Percentiles rank a stretch among this genome's conserved stretches.
Conservation (phyloP, 2,888 invertebrate genomes). For the Masnerella sp. region DNA sequence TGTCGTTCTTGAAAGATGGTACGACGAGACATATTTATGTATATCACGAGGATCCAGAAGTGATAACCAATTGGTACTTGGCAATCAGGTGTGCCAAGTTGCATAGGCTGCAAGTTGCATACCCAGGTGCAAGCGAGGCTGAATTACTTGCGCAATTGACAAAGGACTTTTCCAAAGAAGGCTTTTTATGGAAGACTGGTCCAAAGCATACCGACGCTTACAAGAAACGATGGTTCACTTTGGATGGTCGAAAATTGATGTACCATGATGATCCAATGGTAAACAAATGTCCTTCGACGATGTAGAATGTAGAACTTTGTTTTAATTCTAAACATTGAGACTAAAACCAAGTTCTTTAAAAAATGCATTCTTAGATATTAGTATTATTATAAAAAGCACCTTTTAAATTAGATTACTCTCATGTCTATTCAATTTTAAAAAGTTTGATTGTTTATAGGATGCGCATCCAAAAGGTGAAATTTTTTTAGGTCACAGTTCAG, state of each 20-base stretch:
- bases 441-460: constrained; percentile 79
- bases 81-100: constrained; percentile 91
- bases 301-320: too few relatives aligned
- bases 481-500: constrained; percentile 88
- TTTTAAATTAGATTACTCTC: too few relatives aligned
- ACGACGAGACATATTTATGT: constrained; percentile 92
- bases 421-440: too few relatives aligned
- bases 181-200: constrained; percentile 94
- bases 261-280: constrained; percentile 91
- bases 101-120: constrained; percentile 89
- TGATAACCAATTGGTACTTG: constrained; percentile 91
- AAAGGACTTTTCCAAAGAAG: constrained; percentile 90
- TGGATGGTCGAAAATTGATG: constrained; percentile 94
- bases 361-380: too few relatives aligned
- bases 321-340: too few relatives aligned
- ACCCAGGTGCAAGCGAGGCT: constrained; percentile 86
- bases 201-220: constrained; percentile 89
- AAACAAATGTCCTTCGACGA: constrained; percentile 30
- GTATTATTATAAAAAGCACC: too few relatives aligned
- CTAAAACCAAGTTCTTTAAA: too few relatives aligned
- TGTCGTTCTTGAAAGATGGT: constrained; percentile 91
- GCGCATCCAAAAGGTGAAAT: constrained; percentile 95
- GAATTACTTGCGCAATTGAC: constrained; percentile 86
- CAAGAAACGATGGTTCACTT: constrained; percentile 91
- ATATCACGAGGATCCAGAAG: constrained; percentile 91